Evolutionary conservation across 2,113 vertebrate genomes (phyloP), one percentile per base, ranked within the genome.

Genomic region (Oophaga pumilio): DNA sequence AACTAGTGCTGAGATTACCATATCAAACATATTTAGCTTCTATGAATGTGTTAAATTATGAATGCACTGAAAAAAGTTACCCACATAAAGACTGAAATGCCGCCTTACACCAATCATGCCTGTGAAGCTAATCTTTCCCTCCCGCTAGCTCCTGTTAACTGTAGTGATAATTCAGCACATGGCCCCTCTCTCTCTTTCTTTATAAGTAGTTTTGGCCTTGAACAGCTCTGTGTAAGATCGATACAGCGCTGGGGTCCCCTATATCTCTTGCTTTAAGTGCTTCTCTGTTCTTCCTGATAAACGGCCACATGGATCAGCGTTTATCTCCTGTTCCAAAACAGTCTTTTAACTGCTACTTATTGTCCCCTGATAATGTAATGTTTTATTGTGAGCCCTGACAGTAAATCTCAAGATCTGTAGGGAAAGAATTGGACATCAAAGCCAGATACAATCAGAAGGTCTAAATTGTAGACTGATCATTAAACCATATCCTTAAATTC

Each of bases 241-340:
- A 84, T 88, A 88, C 60, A 66, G 80, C 80, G 26, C 71, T 13
- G 87, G 87, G 87, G 87, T 84, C 81, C 87, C 87, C 71, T 88
- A 88, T 88, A 88, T 83, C 80, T 88, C 81, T 49, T 57, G 33
- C 43, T 88, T 88, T 88, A 88, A 88, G 87, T 88, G 87, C 71
- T 60, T 88, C 81, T 83, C 77, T 82, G 43, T 52, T 22, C 49
- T 77, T 56, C 9, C 87, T 88, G 87, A 88, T 88, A 82, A 88
- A 88, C 80, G 87, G 33, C 80, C 56, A 52, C 71, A 77, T 28
- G 59, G 49, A 57, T 20, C 26, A n/a, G 71, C 73, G 86, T 88
- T 88, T 88, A 88, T 88, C 81, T 84, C 81, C 87, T 84, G 43
- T 82, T 84, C 87, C 86, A 87, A 82, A 82, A 74, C 22, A 56